Percentiles rank a stretch among this genome's conserved stretches.
Conservation (phyloP, 2,888 invertebrate genomes). For the Argyra leucocephala region DNA sequence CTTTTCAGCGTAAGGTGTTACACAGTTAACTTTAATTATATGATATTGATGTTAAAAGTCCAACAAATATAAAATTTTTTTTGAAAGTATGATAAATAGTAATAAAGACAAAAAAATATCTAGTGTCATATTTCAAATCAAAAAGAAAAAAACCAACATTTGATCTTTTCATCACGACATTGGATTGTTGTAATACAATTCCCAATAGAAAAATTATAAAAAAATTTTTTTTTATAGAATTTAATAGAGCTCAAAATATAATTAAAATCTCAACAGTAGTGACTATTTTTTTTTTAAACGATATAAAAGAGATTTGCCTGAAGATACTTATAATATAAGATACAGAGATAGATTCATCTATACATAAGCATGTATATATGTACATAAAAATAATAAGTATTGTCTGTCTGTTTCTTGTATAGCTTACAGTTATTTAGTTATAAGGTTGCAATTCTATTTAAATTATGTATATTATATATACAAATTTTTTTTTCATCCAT, state of each 20-base stretch:
- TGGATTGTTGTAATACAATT: neutral
- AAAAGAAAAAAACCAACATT: too few relatives aligned
- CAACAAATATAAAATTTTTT: too few relatives aligned
- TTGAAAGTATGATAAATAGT: too few relatives aligned
- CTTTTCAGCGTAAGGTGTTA: too few relatives aligned
- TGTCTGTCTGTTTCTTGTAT: neutral
- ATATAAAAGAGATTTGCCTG: neutral
- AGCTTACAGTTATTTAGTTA: neutral
- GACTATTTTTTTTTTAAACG: neutral
- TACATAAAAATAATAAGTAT: neutral
- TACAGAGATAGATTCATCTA: too few relatives aligned
- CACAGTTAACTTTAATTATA: too few relatives aligned
- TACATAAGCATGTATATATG: too few relatives aligned
- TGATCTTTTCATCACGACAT: neutral
- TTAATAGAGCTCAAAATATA: neutral
- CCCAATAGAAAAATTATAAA: neutral
- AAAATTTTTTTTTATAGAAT: neutral
- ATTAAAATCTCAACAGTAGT: neutral
- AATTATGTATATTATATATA: too few relatives aligned
- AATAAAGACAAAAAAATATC: too few relatives aligned
- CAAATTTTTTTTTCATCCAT: neutral
- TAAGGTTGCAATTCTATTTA: neutral
- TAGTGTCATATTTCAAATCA: too few relatives aligned
- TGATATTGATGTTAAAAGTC: too few relatives aligned
- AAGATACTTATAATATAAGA: neutral